Percentiles rank a stretch among this genome's conserved stretches.
phyloP scores from a whole-genome alignment of 1,140 invertebrate genomes.

The Heliconius hermathena region DNA sequence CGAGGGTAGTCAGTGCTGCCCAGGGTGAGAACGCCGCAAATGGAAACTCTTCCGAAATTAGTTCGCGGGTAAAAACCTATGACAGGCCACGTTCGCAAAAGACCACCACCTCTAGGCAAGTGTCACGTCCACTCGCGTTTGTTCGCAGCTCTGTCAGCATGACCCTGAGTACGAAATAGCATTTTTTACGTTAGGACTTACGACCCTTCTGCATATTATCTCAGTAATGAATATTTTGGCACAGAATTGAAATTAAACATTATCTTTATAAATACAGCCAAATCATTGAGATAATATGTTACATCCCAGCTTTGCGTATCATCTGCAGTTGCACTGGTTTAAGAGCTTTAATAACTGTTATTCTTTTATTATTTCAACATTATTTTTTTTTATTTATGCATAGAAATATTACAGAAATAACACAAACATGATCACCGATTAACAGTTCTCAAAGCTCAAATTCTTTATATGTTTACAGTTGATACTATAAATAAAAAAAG shows the following conservation, averaged over 20 bases:
- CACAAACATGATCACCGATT: neutral
- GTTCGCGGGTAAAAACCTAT: slow-evolving; percentile 68
- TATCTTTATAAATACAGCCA: neutral
- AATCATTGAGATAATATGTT: slow-evolving; percentile 8
- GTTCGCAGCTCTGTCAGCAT: slow-evolving; percentile 55
- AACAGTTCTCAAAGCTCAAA: neutral
- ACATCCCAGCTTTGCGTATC: slow-evolving; percentile 11
- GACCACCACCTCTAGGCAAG: slow-evolving; percentile 66
- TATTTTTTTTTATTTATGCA: neutral
- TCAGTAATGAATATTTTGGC: neutral
- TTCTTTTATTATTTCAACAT: neutral
- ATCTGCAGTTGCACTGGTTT: neutral
- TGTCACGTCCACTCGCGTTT: slow-evolving; percentile 62
- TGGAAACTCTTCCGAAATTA: slow-evolving; percentile 73
- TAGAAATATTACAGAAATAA: no score
- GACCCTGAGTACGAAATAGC: slow-evolving; percentile 34
- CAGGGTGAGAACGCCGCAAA: slow-evolving; percentile 69
- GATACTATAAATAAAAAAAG: neutral
- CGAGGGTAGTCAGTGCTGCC: slow-evolving; percentile 73
- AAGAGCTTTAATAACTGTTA: neutral
- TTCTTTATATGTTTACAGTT: neutral
- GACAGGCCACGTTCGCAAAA: slow-evolving; percentile 70
- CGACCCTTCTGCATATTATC: neutral
- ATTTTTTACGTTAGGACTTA: slow-evolving; percentile 20
- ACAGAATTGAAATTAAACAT: slow-evolving; percentile 1